These are phyloP conservation scores for Lutraria lutraria DNA, from an alignment of 2,888 invertebrate species.

Conservation along the genomic window DNA sequence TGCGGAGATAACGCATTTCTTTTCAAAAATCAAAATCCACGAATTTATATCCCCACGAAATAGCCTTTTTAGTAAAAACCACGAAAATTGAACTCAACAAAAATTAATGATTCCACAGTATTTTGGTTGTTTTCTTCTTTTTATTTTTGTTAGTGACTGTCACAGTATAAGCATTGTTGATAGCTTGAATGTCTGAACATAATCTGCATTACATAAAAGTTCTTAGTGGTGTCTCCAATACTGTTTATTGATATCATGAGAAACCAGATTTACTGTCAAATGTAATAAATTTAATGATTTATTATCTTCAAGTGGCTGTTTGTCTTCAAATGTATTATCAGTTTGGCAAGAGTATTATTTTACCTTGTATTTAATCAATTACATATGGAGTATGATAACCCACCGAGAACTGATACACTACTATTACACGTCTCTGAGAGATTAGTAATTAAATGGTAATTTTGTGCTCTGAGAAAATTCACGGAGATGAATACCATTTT, in stretches of 20 bases:
- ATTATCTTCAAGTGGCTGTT: neutral
- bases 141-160: too few relatives aligned
- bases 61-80: too few relatives aligned
- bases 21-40: too few relatives aligned
- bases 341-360: constrained; percentile 17
- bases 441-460: neutral
- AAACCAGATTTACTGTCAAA: neutral
- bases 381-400: constrained; percentile 8
- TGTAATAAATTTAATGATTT: constrained; percentile 12
- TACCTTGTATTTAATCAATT: constrained; percentile 19
- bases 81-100: too few relatives aligned
- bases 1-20: too few relatives aligned
- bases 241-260: neutral
- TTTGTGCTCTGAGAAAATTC: neutral
- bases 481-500: neutral
- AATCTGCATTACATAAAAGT: neutral
- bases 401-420: neutral
- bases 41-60: too few relatives aligned
- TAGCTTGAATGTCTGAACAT: too few relatives aligned
- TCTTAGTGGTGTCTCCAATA: neutral
- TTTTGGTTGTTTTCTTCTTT: too few relatives aligned
- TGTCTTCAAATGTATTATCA: constrained; percentile 1
- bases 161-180: too few relatives aligned
- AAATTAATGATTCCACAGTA: too few relatives aligned
- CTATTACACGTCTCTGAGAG: neutral